Percentiles rank a stretch among this genome's conserved stretches.
phyloP scores from a whole-genome alignment of 1,140 invertebrate species.

The Achatina immaculata region DNA sequence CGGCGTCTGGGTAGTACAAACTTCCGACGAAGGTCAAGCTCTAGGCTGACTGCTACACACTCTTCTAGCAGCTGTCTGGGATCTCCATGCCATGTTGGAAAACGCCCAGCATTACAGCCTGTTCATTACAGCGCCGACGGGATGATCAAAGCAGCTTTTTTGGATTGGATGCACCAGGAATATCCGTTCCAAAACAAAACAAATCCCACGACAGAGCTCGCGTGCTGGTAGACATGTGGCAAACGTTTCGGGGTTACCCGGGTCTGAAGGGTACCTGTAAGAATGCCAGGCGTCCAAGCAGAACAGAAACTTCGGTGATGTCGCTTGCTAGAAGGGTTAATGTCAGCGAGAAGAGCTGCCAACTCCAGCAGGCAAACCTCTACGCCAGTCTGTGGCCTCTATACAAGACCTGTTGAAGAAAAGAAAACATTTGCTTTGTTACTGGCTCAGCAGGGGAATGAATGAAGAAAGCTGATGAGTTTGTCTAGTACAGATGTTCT shows the following conservation, averaged over 20 bases:
- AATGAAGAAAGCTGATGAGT: not conserved
- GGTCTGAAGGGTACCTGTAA: not conserved
- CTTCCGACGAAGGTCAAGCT: not conserved
- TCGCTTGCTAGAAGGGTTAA: not conserved
- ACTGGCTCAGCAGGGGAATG: too few relatives aligned
- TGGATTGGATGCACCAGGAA: not conserved
- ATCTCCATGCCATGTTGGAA: not conserved
- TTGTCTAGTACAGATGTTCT: too few relatives aligned
- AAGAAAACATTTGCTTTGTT: not conserved
- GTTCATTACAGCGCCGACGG: not conserved
- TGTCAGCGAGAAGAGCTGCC: not conserved
- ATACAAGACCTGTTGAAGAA: not conserved
- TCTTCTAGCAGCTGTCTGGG: not conserved
- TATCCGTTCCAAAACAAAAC: conserved; percentile 1
- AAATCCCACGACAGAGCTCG: not conserved
- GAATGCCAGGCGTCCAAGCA: not conserved
- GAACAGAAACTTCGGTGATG: not conserved
- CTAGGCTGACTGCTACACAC: not conserved
- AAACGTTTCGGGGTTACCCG: not conserved
- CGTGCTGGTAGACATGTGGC: not conserved
- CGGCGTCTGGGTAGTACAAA: not conserved
- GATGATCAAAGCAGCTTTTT: not conserved
- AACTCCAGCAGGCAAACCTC: not conserved
- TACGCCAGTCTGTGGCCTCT: not conserved
- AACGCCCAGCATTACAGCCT: not conserved